phyloP scores from a whole-genome alignment of 2,888 invertebrate genomes.

The Pseudanteris insignis region DNA sequence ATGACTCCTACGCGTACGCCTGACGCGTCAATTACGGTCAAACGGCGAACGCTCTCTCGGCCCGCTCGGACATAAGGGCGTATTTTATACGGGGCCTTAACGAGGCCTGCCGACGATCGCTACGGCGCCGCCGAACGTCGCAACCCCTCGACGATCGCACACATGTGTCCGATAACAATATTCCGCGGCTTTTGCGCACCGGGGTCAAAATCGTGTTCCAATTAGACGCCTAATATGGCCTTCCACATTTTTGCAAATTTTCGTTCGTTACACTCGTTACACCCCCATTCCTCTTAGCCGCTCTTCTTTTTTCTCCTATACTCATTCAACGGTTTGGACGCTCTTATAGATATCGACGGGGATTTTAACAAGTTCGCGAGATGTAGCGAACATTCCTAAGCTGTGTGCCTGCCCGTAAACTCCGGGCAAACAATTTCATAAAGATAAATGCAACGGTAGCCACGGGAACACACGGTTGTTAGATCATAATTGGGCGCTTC shows the following conservation, averaged over 20 bases:
- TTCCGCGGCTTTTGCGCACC: conserved; percentile 25
- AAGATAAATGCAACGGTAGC: too few relatives aligned
- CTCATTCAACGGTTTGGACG: too few relatives aligned
- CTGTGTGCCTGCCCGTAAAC: too few relatives aligned
- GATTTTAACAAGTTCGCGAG: too few relatives aligned
- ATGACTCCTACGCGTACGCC: conserved; percentile 45
- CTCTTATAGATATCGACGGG: too few relatives aligned
- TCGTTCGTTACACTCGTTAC: too few relatives aligned
- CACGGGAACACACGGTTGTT: too few relatives aligned
- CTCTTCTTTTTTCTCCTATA: too few relatives aligned
- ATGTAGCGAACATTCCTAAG: too few relatives aligned
- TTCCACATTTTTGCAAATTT: conserved; percentile 7
- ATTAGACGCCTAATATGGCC: conserved; percentile 23
- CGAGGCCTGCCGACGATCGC: conserved; percentile 16
- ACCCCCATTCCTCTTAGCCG: too few relatives aligned
- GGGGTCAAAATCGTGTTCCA: conserved; percentile 42
- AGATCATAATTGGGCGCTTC: too few relatives aligned
- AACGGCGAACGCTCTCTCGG: conserved; percentile 31
- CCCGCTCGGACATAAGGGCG: conserved; percentile 23
- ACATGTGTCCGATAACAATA: conserved; percentile 23
- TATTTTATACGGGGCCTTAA: conserved; percentile 35
- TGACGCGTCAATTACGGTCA: conserved; percentile 46
- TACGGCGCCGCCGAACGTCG: neutral
- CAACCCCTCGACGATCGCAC: neutral
- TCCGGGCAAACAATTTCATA: too few relatives aligned